phyloP scores from a whole-genome alignment of 1,140 invertebrate species.

The Drosophila ironensis region DNA sequence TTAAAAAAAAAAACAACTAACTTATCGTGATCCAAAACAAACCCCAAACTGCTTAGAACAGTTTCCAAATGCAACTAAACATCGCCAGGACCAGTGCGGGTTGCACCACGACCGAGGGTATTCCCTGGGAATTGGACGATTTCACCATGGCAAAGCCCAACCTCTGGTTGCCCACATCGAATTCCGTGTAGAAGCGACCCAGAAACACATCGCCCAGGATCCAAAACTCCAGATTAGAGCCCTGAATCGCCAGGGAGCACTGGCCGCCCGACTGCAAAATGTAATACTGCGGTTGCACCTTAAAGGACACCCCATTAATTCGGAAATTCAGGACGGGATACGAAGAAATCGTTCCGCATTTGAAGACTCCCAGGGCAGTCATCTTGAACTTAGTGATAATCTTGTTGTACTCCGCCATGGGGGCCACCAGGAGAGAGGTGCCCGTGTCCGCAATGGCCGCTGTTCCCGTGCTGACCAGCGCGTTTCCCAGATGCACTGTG shows the following conservation, averaged over 20 bases:
- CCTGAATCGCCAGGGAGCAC: conserved; percentile 48
- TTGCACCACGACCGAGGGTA: neutral
- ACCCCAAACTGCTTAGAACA: neutral
- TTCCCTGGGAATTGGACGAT: conserved; percentile 1
- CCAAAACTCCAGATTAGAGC: conserved; percentile 53
- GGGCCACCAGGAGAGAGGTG: conserved; percentile 89
- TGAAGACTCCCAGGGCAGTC: conserved; percentile 26
- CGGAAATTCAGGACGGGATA: conserved; percentile 43
- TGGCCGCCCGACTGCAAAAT: conserved; percentile 17
- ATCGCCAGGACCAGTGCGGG: too few species aligned
- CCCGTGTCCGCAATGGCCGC: conserved; percentile 90
- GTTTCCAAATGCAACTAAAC: neutral
- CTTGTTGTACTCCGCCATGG: conserved; percentile 52
- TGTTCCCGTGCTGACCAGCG: conserved; percentile 83
- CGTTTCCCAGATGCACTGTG: conserved; percentile 84
- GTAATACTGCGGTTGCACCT: conserved; percentile 44
- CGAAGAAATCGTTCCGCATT: conserved; percentile 15
- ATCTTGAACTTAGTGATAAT: conserved; percentile 3
- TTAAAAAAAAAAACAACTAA: too few species aligned
- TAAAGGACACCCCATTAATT: conserved; percentile 42
- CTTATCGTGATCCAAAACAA: too few species aligned
- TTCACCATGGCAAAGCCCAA: conserved; percentile 84
- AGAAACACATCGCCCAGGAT: conserved; percentile 86
- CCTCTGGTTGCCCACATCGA: conserved; percentile 87
- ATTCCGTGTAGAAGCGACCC: conserved; percentile 87